Evolutionary conservation across 2,797 vertebrate genomes (phyloP).

Genomic region (Rhynchotus rufescens): DNA sequence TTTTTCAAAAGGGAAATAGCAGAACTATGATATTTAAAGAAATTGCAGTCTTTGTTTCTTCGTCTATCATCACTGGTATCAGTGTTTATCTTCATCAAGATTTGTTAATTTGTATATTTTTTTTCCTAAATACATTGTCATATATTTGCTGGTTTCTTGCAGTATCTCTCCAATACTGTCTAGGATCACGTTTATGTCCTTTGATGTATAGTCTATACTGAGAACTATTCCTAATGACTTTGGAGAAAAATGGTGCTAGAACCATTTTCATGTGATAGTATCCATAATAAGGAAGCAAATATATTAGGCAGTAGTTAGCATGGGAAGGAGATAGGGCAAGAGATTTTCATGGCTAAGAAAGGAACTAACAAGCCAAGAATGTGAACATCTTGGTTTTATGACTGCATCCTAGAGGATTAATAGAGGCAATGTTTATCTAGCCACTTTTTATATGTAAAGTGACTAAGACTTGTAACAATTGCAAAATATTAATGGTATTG

Average conservation of each 20-base stretch:
- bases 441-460: neutral
- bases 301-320: neutral
- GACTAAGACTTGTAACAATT: neutral
- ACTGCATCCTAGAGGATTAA: neutral
- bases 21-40: neutral
- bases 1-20: neutral
- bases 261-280: neutral
- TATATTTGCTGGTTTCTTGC: neutral
- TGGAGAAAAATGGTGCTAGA: neutral
- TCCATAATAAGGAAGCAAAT: neutral
- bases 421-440: neutral
- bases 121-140: neutral
- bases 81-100: neutral
- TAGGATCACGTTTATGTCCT: neutral
- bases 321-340: neutral
- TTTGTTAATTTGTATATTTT: neutral
- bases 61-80: neutral
- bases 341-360: neutral
- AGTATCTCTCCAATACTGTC: neutral
- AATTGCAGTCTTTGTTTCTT: neutral
- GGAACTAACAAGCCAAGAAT: neutral
- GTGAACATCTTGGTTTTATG: neutral
- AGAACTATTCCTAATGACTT: neutral
- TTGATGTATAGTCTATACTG: neutral
- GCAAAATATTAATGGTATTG: neutral